Conservation (phyloP, 2,888 invertebrate species). For the Hydriomena furcata region DNA sequence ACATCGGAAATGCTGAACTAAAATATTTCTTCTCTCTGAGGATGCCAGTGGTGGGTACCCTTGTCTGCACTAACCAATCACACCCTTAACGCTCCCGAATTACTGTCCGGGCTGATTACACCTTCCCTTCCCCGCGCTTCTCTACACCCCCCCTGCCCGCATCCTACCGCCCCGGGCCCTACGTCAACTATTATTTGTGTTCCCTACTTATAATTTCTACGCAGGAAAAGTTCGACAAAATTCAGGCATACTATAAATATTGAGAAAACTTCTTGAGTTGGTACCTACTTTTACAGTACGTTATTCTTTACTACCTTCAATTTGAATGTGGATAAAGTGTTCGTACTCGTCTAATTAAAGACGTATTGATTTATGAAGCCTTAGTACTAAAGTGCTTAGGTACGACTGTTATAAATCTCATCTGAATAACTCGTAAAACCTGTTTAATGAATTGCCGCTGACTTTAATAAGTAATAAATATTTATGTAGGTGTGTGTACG, state of each 20-base stretch:
- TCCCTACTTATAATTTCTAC: conserved; percentile 79
- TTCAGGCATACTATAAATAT: conserved; percentile 74
- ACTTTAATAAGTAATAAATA: conserved; percentile 70
- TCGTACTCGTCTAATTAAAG: conserved; percentile 51
- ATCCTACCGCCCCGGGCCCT: conserved; percentile 57
- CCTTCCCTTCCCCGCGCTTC: conserved; percentile 50
- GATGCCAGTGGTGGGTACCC: conserved; percentile 77
- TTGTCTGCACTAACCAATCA: conserved; percentile 81
- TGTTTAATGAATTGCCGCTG: conserved; percentile 64
- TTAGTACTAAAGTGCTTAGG: conserved; percentile 5
- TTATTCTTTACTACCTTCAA: conserved; percentile 38
- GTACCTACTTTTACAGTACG: conserved; percentile 68
- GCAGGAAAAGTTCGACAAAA: conserved; percentile 76
- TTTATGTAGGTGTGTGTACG: conserved; percentile 59
- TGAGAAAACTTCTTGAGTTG: conserved; percentile 66
- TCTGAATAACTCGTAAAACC: conserved; percentile 63
- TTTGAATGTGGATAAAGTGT: conserved; percentile 49
- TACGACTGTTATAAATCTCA: conserved; percentile 48
- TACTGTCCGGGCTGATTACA: conserved; percentile 81
- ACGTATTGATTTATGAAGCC: conserved; percentile 17
- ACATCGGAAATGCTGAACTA: conserved; percentile 80
- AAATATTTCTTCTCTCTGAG: conserved; percentile 81
- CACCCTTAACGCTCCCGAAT: conserved; percentile 81
- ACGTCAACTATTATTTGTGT: conserved; percentile 81
- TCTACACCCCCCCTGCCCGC: conserved; percentile 42